Base-by-base conservation (phyloP, 2,888 invertebrate species). In the Tubulanus polymorphus region DNA sequence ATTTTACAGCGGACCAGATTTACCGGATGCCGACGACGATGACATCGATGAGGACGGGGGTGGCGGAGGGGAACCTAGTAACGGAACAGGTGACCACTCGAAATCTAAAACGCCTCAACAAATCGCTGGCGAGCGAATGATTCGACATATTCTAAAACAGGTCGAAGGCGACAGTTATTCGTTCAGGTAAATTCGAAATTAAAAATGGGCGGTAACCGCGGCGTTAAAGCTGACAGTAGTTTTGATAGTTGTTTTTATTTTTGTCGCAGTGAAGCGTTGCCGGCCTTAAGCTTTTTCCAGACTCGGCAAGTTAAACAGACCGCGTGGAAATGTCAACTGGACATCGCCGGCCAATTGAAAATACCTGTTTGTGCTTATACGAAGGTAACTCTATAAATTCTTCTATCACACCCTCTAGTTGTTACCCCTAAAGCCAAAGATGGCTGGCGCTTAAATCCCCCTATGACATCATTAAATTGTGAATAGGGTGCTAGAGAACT, bases 311-410 rank as follows among this genome's bases (percentile, higher is more conserved):
- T 77, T 3, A 62, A 70, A 27, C 74, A 86, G 0, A 80, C 81
- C 56, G 82, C 85, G 0, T 88, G 88, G 88, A 86, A 87, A 78
- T 82, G 83, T 29, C 82, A 83, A 54, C 74, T 89, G 47, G 83
- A 84, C 53, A 74, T 83, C 32, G 81, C 81, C 1, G 64, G 66
- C 2, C 67, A 83, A 60, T 82, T 88, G 27, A 79, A 81, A 60
- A 86, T 89, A 59, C 84, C 85, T 12, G 81, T 88, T 3, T 82
- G 84, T 32, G 81, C 83, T 26, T 86, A 83, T 65, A 81, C 73
- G 10, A 80, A 79, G 74, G 81, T 82, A 62, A 48, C 63, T 41
- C n/a, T n/a, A n/a, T n/a, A n/a, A n/a, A n/a, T n/a, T n/a, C n/a
- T n/a, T n/a, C n/a, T n/a, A n/a, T n/a, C n/a, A n/a, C n/a, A n/a